A percentile compares a stretch with the other conserved stretches of the same genome.
phyloP scores from a whole-genome alignment of 2,797 vertebrate species.

The Necrosyrtes monachus region DNA sequence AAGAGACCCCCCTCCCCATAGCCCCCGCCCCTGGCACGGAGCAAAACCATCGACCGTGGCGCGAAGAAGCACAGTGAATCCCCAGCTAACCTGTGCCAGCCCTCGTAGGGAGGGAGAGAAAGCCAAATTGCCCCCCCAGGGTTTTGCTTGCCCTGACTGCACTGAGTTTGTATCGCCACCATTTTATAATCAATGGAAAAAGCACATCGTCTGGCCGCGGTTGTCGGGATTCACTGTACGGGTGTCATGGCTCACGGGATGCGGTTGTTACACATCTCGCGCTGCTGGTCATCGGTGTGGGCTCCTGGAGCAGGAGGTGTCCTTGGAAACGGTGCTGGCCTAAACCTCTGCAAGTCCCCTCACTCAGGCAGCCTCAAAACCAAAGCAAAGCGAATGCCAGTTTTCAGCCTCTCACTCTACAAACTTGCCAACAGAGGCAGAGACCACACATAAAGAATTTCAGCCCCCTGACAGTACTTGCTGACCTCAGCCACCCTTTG shows the following conservation, averaged over 20 bases:
- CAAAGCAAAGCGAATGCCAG: background rate
- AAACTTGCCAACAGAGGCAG: background rate
- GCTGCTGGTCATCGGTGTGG: fast-evolving
- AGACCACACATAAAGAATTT: background rate
- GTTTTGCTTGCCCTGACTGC: background rate
- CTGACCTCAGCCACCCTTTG: background rate
- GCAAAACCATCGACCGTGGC: background rate
- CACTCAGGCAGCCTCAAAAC: background rate
- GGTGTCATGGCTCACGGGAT: background rate
- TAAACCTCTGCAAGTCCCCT: background rate
- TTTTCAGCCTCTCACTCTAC: background rate
- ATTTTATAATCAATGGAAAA: background rate
- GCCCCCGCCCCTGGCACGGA: background rate
- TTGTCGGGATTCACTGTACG: background rate
- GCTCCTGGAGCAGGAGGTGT: background rate
- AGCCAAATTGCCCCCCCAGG: background rate
- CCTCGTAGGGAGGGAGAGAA: background rate
- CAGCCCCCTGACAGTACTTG: background rate
- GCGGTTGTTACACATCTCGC: fast-evolving
- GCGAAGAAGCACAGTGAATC: background rate
- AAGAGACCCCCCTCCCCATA: background rate
- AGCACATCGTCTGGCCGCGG: background rate
- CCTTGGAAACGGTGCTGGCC: background rate
- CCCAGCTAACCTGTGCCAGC: background rate
- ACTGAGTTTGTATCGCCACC: fast-evolving